Evolutionary conservation across 2,888 invertebrate species (phyloP).

Genomic region (Dasypogon diadema): DNA sequence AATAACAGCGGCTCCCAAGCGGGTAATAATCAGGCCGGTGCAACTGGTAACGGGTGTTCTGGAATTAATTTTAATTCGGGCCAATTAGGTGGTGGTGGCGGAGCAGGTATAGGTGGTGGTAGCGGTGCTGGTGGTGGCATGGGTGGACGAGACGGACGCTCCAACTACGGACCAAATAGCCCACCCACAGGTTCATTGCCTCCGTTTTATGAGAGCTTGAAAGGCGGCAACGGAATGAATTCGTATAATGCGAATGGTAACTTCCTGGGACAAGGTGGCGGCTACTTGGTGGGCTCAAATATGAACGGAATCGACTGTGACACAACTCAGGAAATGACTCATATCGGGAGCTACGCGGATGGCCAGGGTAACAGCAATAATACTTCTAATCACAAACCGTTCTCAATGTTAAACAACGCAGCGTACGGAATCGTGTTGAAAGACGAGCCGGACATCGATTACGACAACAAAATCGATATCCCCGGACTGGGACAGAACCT

Average conservation of each 20-base stretch:
- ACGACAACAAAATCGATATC: constrained; percentile 79
- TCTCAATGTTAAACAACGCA: constrained; percentile 82
- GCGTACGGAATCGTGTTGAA: constrained; percentile 84
- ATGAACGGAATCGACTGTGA: constrained; percentile 62
- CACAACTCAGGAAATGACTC: constrained; percentile 74
- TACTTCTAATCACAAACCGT: constrained; percentile 72
- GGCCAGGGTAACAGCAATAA: constrained; percentile 61
- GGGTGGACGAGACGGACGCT: constrained; percentile 81
- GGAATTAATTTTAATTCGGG: constrained; percentile 65
- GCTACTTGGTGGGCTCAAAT: constrained; percentile 77
- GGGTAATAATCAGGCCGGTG: constrained; percentile 60
- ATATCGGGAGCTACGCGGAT: constrained; percentile 62
- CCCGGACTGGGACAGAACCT: constrained; percentile 66
- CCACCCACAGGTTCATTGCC: constrained; percentile 89
- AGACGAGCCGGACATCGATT: constrained; percentile 83
- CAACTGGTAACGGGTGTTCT: constrained; percentile 65
- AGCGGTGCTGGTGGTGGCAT: constrained; percentile 78
- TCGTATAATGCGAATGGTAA: constrained; percentile 77
- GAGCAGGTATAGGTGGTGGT: constrained; percentile 75
- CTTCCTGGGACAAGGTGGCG: constrained; percentile 75
- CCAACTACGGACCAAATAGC: constrained; percentile 85
- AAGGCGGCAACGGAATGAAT: constrained; percentile 79
- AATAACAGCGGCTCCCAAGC: constrained; percentile 72
- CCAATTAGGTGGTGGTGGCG: constrained; percentile 71
- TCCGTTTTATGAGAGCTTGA: constrained; percentile 90